These are phyloP conservation scores for Onychorhynchus coronatus DNA, from an alignment of 2,113 vertebrate species.

Conservation along the genomic window DNA sequence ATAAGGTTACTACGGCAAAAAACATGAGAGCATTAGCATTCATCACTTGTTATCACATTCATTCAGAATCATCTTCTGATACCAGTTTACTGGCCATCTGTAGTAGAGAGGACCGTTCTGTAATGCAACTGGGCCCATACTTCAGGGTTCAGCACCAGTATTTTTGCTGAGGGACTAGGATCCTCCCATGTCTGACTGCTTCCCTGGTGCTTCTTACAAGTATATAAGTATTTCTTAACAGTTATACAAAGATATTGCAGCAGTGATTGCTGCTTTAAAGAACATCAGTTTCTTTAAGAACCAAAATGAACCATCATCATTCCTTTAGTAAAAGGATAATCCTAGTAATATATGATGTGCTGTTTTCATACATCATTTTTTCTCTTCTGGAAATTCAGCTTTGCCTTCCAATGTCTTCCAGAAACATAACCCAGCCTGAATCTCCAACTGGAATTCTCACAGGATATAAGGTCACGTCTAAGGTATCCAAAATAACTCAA, in stretches of 20 bases:
- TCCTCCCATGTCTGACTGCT: not conserved
- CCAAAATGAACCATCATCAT: not conserved
- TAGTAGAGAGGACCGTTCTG: not conserved
- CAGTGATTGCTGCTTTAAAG: not conserved
- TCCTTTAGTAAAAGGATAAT: not conserved
- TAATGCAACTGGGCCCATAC: not conserved
- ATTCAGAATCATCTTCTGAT: not conserved
- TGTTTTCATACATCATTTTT: not conserved
- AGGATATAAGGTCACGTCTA: not conserved
- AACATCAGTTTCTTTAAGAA: not conserved
- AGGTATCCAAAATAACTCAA: not conserved
- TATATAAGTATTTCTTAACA: not conserved
- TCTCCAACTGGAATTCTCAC: not conserved
- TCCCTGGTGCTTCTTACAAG: not conserved
- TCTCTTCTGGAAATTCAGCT: not conserved
- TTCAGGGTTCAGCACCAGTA: not conserved
- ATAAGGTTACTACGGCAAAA: not conserved
- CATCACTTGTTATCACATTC: not conserved
- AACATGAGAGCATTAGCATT: not conserved
- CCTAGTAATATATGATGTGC: not conserved
- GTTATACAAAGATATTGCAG: not conserved
- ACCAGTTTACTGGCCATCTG: not conserved
- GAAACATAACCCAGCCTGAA: not conserved
- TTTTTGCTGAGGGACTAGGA: not conserved
- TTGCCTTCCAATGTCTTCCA: not conserved